Percentiles rank a stretch among this genome's conserved stretches.
Conservation (phyloP, 2,113 vertebrate genomes). For the Pholis gunnellus region DNA sequence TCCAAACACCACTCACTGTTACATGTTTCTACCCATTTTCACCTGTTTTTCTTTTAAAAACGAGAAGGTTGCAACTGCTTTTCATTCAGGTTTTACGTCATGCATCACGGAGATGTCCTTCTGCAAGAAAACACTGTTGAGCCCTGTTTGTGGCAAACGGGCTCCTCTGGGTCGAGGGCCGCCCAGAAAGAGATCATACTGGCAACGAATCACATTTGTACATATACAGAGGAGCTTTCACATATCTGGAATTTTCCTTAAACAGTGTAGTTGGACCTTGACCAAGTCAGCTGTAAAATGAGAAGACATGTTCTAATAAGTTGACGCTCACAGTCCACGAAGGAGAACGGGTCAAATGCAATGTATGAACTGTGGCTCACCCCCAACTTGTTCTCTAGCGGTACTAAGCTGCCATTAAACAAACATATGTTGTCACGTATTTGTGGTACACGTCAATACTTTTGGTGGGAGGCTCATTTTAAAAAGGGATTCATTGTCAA, state of each 20-base stretch:
- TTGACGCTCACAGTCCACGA: not conserved
- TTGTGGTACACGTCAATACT: not conserved
- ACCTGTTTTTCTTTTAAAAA: too few relatives aligned
- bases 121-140: not conserved
- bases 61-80: not conserved
- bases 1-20: not conserved
- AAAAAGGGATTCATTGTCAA: not conserved
- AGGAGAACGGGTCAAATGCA: not conserved
- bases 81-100: not conserved
- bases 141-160: not conserved
- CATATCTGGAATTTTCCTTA: not conserved
- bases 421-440: too few relatives aligned
- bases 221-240: not conserved
- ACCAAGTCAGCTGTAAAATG: not conserved
- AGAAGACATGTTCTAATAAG: not conserved
- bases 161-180: not conserved
- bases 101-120: too few relatives aligned
- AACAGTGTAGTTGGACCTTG: not conserved
- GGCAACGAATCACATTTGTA: not conserved
- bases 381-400: too few relatives aligned
- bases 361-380: too few relatives aligned
- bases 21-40: too few relatives aligned
- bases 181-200: not conserved
- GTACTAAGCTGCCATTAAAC: too few relatives aligned
- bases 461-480: not conserved